phyloP scores from a whole-genome alignment of 2,113 vertebrate species.

The Vidua chalybeata region DNA sequence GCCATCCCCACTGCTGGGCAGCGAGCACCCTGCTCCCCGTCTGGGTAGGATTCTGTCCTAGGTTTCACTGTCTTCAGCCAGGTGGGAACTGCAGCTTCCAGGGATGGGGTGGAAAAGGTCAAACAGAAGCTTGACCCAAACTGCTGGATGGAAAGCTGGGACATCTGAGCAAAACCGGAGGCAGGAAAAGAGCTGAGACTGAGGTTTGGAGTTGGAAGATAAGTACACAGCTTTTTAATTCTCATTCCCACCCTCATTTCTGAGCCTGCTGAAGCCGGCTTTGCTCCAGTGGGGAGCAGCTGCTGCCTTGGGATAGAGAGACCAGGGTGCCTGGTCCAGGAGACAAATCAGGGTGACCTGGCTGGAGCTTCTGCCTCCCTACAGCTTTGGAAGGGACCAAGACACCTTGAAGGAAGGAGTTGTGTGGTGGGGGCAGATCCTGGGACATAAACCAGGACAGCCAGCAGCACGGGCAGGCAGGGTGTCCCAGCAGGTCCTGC shows the following conservation, averaged over 20 bases:
- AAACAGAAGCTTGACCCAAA: neutral
- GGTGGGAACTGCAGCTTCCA: neutral
- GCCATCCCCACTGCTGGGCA: neutral
- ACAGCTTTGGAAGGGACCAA: neutral
- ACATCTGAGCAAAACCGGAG: neutral
- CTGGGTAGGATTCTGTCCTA: neutral
- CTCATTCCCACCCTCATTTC: neutral
- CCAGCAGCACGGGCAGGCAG: neutral
- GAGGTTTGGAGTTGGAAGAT: neutral
- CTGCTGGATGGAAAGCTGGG: neutral
- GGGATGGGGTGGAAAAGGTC: neutral
- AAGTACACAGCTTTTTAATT: neutral
- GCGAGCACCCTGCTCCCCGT: accelerated
- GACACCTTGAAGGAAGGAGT: neutral
- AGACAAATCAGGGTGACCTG: neutral
- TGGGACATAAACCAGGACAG: neutral
- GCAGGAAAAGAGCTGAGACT: neutral
- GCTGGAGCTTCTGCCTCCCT: neutral
- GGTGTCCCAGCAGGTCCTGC: neutral
- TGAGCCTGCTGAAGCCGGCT: neutral
- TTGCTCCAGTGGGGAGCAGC: neutral
- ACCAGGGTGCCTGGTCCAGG: neutral
- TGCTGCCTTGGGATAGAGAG: neutral
- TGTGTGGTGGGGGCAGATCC: neutral
- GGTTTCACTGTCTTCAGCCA: neutral